Evolutionary conservation across 2,888 invertebrate species (phyloP).

Genomic region (Oscheius sp.): DNA sequence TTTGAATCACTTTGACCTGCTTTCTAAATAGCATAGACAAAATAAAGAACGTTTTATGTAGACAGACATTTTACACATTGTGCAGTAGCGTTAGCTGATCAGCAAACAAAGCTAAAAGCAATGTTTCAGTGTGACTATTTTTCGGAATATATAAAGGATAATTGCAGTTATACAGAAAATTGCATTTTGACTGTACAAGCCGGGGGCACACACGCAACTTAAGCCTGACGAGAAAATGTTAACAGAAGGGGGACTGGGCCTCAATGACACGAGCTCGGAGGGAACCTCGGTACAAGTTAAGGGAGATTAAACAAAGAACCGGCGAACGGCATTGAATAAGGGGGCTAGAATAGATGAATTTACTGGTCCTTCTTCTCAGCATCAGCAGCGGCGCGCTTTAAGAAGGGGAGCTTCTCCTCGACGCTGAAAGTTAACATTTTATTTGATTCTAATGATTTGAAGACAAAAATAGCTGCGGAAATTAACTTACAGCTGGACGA

Average conservation of each 20-base stretch:
- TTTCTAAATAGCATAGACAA: too few relatives aligned
- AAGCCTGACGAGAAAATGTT: constrained; percentile 15
- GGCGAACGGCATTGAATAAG: constrained; percentile 15
- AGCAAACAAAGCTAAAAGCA: constrained; percentile 16
- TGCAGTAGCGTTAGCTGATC: constrained; percentile 22
- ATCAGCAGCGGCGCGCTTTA: constrained; percentile 56
- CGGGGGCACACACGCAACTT: constrained; percentile 8
- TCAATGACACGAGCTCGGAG: constrained; percentile 28
- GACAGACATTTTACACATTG: constrained; percentile 11
- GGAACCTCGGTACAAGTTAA: constrained; percentile 18
- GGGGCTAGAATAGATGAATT: background rate
- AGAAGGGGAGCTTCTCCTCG: constrained; percentile 67
- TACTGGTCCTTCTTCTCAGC: constrained; percentile 61
- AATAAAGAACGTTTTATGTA: constrained; percentile 9
- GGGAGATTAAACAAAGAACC: background rate
- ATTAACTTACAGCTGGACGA: constrained; percentile 57
- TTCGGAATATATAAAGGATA: background rate
- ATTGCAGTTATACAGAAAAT: constrained; percentile 17
- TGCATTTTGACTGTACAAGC: constrained; percentile 15
- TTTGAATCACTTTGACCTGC: too few relatives aligned
- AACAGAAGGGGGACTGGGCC: constrained; percentile 16
- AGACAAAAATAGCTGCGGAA: background rate
- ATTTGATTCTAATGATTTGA: background rate
- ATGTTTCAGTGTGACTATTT: constrained; percentile 14
- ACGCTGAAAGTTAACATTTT: constrained; percentile 44